A percentile compares a stretch with the other conserved stretches of the same genome.
Evolutionary conservation across 2,888 invertebrate species (phyloP).

Genomic region (Norana najaformis): DNA sequence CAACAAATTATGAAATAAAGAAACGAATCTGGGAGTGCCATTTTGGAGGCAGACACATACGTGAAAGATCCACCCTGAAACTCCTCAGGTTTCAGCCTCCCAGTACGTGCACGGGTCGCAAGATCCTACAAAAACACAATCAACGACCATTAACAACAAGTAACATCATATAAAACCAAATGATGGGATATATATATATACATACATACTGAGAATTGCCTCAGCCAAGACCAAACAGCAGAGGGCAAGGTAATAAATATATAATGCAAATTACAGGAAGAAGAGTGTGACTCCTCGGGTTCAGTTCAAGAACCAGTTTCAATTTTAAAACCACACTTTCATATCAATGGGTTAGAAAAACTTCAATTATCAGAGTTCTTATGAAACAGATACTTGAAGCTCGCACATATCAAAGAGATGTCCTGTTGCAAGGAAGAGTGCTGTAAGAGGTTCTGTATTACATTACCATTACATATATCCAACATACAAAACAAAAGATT

Average conservation of each 20-base stretch:
- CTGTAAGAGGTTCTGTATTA: background rate
- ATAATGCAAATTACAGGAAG: no score
- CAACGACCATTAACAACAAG: background rate
- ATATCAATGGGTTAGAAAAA: background rate
- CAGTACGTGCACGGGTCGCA: constrained; percentile 82
- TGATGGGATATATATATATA: no score
- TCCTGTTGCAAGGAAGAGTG: background rate
- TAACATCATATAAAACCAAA: background rate
- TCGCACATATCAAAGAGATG: no score
- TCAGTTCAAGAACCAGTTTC: no score
- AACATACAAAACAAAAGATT: background rate
- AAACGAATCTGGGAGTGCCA: background rate
- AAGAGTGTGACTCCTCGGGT: no score
- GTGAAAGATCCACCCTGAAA: constrained; percentile 72
- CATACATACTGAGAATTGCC: background rate
- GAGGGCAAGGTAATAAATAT: no score
- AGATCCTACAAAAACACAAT: constrained; percentile 71
- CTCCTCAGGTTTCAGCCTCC: constrained; percentile 86
- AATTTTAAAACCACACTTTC: no score
- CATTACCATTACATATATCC: background rate
- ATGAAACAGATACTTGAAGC: no score
- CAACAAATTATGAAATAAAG: background rate
- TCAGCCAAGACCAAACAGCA: background rate
- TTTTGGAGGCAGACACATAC: constrained; percentile 44
- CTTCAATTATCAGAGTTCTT: no score